phyloP scores from a whole-genome alignment of 2,797 vertebrate genomes.

The Catamblyrhynchus diadema region DNA sequence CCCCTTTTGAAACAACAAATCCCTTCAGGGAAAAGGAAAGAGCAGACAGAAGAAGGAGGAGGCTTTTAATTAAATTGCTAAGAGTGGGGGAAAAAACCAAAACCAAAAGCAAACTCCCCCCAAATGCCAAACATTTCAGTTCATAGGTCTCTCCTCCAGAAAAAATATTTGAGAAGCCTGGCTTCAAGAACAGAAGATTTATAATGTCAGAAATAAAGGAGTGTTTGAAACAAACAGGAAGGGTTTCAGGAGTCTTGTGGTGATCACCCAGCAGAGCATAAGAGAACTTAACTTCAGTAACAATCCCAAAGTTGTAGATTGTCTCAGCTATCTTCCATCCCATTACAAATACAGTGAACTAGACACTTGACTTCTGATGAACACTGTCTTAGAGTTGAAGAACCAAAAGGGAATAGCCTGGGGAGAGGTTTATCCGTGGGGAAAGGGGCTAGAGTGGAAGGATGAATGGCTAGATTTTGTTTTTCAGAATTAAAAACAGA shows the following conservation, averaged over 20 bases:
- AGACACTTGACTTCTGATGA: not conserved
- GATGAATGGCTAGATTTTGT: not conserved
- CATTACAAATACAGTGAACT: not conserved
- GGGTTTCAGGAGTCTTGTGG: not conserved
- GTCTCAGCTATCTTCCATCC: not conserved
- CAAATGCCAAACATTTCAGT: not conserved
- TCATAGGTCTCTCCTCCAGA: not conserved
- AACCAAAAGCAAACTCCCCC: accelerated
- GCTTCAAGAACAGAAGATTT: not conserved
- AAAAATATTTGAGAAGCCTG: not conserved
- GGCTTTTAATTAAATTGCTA: not conserved
- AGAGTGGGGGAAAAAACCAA: not conserved
- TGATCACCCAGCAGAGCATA: not conserved
- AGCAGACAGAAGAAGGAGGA: not conserved
- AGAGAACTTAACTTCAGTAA: not conserved
- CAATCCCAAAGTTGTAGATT: not conserved
- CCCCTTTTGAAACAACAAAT: not conserved
- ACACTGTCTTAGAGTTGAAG: not conserved
- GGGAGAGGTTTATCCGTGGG: not conserved
- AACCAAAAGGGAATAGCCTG: not conserved
- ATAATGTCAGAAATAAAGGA: not conserved
- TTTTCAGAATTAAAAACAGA: not conserved
- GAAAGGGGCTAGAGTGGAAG: not conserved
- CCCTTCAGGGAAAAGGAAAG: not conserved
- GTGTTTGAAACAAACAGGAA: not conserved